These are phyloP conservation scores for Platerodrilus igneus DNA, from an alignment of 2,888 invertebrate genomes.

Conservation along the genomic window DNA sequence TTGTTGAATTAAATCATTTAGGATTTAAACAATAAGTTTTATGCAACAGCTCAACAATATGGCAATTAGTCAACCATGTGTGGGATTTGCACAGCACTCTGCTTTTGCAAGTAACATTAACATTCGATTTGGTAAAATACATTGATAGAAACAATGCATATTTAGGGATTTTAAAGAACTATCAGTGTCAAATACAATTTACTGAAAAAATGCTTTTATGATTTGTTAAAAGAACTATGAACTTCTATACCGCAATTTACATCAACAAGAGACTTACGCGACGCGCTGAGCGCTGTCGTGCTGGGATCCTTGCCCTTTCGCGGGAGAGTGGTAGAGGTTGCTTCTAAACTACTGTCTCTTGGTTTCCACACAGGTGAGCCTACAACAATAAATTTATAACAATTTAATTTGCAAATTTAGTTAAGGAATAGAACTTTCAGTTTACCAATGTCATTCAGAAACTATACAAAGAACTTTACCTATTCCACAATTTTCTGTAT, in stretches of 20 bases:
- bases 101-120: no score
- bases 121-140: no score
- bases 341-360: constrained; percentile 71
- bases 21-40: no score
- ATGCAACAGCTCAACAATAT: no score
- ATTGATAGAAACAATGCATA: no score
- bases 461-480: no score
- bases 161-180: no score
- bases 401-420: constrained; percentile 9
- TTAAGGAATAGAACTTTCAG: constrained; percentile 18
- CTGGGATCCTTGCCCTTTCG: constrained; percentile 57
- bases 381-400: constrained; percentile 55
- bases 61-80: no score
- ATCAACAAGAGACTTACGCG: constrained; percentile 56
- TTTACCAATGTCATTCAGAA: constrained; percentile 2
- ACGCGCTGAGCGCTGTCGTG: constrained; percentile 52
- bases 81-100: no score
- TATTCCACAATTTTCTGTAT: no score
- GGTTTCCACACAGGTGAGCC: constrained; percentile 99
- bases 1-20: no score
- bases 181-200: no score
- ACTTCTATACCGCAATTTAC: constrained; percentile 49
- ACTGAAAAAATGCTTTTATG: constrained; percentile 31
- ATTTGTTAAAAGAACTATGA: constrained; percentile 46
- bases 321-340: constrained; percentile 57